Percentiles rank a stretch among this genome's conserved stretches.
These are phyloP conservation scores for Leucoma salicis DNA, from an alignment of 2,888 invertebrate species.

Conservation along the genomic window DNA sequence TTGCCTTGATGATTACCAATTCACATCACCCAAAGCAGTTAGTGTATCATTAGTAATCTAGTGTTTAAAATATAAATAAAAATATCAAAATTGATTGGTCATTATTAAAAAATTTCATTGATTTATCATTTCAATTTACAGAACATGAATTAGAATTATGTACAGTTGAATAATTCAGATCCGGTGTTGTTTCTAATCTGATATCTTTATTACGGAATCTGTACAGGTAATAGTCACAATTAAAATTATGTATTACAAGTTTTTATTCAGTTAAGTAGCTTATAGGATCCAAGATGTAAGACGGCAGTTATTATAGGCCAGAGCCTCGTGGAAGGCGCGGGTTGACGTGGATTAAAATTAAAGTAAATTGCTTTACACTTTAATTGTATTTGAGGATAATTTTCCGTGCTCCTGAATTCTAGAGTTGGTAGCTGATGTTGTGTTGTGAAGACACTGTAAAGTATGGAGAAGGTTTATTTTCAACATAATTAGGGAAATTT, in stretches of 20 bases:
- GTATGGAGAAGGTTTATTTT: constrained; percentile 33
- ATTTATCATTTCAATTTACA: constrained; percentile 55
- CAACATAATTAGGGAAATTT: not conserved
- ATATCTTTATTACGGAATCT: constrained; percentile 29
- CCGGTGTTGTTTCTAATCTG: constrained; percentile 22
- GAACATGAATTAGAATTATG: constrained; percentile 16
- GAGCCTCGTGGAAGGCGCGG: constrained; percentile 48
- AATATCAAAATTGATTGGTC: no score
- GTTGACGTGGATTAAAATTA: constrained; percentile 72
- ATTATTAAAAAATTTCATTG: constrained; percentile 35
- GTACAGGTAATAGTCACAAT: constrained; percentile 1
- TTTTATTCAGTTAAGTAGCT: constrained; percentile 49
- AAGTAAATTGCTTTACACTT: constrained; percentile 78
- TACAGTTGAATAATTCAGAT: constrained; percentile 16
- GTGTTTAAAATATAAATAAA: no score
- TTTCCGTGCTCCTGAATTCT: constrained; percentile 78
- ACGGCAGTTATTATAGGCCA: constrained; percentile 53
- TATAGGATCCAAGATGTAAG: constrained; percentile 47
- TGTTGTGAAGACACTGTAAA: constrained; percentile 46
- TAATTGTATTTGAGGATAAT: constrained; percentile 80
- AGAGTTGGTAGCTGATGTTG: constrained; percentile 63
- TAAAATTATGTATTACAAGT: constrained; percentile 12
- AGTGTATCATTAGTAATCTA: no score
- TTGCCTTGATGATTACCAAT: no score
- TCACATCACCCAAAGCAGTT: no score